Percentiles rank a stretch among this genome's conserved stretches.
Conservation (phyloP, 2,113 vertebrate genomes). For the Epinephelus lanceolatus region DNA sequence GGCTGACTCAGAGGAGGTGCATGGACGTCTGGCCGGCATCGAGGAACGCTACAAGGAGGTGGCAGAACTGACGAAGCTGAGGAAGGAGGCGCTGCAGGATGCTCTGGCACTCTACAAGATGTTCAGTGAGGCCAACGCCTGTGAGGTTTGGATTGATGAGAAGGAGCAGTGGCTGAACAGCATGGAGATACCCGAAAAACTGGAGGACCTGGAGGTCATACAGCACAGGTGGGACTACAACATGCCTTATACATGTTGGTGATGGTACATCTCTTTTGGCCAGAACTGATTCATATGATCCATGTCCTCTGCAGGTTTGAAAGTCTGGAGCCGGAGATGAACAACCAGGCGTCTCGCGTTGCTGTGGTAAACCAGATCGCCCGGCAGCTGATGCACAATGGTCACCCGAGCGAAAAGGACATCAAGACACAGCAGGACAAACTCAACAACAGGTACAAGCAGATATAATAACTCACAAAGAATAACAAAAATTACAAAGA, state of each 20-base stretch:
- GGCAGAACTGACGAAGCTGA: conserved; percentile 89
- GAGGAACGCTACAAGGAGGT: conserved; percentile 96
- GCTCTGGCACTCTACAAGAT: conserved; percentile 96
- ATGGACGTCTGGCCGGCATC: conserved; percentile 88
- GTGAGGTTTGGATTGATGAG: conserved; percentile 96
- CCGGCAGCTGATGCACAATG: conserved; percentile 93
- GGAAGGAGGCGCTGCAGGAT: conserved; percentile 95
- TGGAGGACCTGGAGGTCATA: conserved; percentile 96
- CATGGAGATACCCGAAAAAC: conserved; percentile 95
- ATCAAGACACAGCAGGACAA: conserved; percentile 97
- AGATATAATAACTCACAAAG: too few relatives aligned
- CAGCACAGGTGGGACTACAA: conserved; percentile 91
- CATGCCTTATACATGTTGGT: rapidly evolving
- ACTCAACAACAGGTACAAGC: conserved; percentile 93
- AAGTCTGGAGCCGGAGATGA: conserved; percentile 97
- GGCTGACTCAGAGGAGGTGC: conserved; percentile 85
- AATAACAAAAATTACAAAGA: too few relatives aligned
- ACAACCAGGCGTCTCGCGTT: conserved; percentile 95
- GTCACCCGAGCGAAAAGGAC: conserved; percentile 93
- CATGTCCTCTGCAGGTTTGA: conserved; percentile 87
- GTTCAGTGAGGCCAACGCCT: conserved; percentile 95
- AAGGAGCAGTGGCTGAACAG: conserved; percentile 97
- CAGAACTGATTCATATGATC: neutral
- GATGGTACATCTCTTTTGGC: rapidly evolving
- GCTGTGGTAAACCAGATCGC: conserved; percentile 98